phyloP scores from a whole-genome alignment of 2,113 vertebrate genomes.

The Festucalex cinctus region DNA sequence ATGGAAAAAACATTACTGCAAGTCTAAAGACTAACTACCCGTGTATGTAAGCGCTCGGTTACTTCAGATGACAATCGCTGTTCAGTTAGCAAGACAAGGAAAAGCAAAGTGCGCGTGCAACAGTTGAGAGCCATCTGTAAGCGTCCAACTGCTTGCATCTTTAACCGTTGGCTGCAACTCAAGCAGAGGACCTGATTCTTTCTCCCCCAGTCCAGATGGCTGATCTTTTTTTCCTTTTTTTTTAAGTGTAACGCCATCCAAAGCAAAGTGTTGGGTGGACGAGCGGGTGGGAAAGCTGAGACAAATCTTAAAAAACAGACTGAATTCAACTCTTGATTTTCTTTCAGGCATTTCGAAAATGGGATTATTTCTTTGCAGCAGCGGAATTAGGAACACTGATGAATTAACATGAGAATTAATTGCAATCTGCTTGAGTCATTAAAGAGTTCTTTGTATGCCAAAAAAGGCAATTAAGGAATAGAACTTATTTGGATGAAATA shows the following conservation, averaged over 20 bases:
- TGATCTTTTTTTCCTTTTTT: conserved; percentile 24
- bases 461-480: background rate
- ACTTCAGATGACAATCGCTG: background rate
- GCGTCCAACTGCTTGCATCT: conserved; percentile 16
- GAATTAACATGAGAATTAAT: background rate
- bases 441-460: background rate
- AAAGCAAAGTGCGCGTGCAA: conserved; percentile 15
- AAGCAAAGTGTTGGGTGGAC: conserved; percentile 11
- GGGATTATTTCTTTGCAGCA: background rate
- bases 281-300: conserved; percentile 26
- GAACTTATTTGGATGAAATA: background rate
- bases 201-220: conserved; percentile 46
- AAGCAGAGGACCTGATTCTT: conserved; percentile 25
- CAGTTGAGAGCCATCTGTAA: conserved; percentile 44
- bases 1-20: conserved; percentile 15
- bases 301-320: conserved; percentile 19
- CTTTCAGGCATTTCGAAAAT: background rate
- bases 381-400: background rate
- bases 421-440: background rate
- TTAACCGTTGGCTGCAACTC: conserved; percentile 37
- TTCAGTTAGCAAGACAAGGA: background rate
- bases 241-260: conserved; percentile 30
- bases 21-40: background rate
- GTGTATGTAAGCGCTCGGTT: background rate
- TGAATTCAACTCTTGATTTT: background rate